A percentile compares a stretch with the other conserved stretches of the same genome.
phyloP scores from a whole-genome alignment of 1,140 invertebrate species.

The Scylla paramamosain region DNA sequence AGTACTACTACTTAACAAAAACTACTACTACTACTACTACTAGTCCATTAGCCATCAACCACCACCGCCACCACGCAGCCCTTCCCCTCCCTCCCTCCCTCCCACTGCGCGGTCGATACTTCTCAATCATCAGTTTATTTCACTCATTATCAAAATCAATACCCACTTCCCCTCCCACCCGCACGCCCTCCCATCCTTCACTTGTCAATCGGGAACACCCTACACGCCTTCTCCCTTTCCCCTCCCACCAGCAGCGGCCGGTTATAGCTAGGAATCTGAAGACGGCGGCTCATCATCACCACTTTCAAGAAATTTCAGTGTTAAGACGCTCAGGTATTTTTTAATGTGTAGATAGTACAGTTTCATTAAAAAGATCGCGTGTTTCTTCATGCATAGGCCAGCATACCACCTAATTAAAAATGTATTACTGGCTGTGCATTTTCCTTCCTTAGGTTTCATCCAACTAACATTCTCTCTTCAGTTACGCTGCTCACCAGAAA shows the following conservation, averaged over 20 bases:
- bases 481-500: too few relatives aligned
- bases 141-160: slow-evolving; percentile 73
- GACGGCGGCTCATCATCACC: neutral
- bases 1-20: neutral
- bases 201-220: neutral
- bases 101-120: slow-evolving; percentile 58
- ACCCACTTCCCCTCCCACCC: neutral
- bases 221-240: neutral
- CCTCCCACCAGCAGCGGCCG: neutral
- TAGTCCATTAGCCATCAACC: neutral
- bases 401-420: too few relatives aligned
- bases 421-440: too few relatives aligned
- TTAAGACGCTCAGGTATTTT: too few relatives aligned
- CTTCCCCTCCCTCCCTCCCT: slow-evolving; percentile 3
- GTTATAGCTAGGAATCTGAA: slow-evolving; percentile 2
- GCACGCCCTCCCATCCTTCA: neutral
- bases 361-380: too few relatives aligned
- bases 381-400: too few relatives aligned
- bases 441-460: too few relatives aligned
- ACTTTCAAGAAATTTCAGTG: too few relatives aligned
- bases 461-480: too few relatives aligned
- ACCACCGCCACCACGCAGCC: neutral
- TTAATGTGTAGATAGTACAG: too few relatives aligned
- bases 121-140: slow-evolving; percentile 74
- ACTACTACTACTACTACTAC: slow-evolving; percentile 10